Evolutionary conservation across 2,888 invertebrate genomes (phyloP).

Genomic region (Schrankia costaestrigalis): DNA sequence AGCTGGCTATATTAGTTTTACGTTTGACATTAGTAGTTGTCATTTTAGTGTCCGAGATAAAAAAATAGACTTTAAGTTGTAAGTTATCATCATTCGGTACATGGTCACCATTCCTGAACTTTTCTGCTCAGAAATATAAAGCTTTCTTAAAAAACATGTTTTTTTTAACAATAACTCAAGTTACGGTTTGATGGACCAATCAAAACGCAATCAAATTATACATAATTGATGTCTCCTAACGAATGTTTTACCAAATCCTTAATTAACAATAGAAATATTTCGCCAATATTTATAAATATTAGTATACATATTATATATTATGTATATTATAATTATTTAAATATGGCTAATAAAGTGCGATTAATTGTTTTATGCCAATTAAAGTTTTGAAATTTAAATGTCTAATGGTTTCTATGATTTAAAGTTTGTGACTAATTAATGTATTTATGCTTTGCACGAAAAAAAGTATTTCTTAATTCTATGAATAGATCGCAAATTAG

Average conservation of each 20-base stretch:
- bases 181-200: conserved; percentile 6
- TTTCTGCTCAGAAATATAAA: too few species aligned
- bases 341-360: conserved; percentile 19
- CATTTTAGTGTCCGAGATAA: too few species aligned
- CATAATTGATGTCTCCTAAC: conserved; percentile 8
- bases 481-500: too few species aligned
- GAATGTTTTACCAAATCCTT: conserved; percentile 2
- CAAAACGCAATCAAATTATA: conserved; percentile 18
- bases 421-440: too few species aligned
- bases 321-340: conserved; percentile 20
- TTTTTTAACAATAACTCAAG: neutral
- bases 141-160: neutral
- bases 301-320: conserved; percentile 13
- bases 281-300: conserved; percentile 5
- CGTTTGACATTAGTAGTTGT: too few species aligned
- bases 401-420: too few species aligned
- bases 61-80: too few species aligned
- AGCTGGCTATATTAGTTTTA: too few species aligned
- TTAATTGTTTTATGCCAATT: conserved; percentile 30
- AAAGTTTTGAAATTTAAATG: conserved; percentile 23
- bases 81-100: too few species aligned
- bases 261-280: conserved; percentile 11
- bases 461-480: too few species aligned
- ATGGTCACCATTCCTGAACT: too few species aligned
- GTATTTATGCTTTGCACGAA: too few species aligned